A percentile compares a stretch with the other conserved stretches of the same genome.
These are phyloP conservation scores for Phenganax marumi DNA, from an alignment of 92 coral and sea anemone species.

Conservation along the genomic window DNA sequence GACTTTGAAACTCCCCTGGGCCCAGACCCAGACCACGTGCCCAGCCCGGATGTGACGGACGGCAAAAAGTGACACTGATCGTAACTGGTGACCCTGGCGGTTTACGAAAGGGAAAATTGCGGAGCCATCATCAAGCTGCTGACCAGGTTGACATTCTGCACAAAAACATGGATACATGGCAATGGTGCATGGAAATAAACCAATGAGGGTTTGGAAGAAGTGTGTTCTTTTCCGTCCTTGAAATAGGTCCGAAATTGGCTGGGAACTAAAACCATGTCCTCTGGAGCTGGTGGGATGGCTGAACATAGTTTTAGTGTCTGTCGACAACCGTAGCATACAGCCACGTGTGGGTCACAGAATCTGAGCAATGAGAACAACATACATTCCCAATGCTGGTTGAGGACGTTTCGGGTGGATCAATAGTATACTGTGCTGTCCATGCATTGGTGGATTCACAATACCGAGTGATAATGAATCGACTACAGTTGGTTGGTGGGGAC, in stretches of 20 bases:
- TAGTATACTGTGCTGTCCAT: neutral
- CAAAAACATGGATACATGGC: too few relatives aligned
- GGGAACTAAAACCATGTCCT: conserved; percentile 40
- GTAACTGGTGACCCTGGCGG: too few relatives aligned
- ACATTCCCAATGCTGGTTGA: neutral
- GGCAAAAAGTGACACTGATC: neutral
- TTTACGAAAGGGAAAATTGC: too few relatives aligned
- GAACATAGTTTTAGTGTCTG: conserved; percentile 22
- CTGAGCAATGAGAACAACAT: neutral
- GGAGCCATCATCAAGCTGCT: too few relatives aligned
- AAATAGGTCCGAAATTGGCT: too few relatives aligned
- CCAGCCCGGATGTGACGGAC: neutral
- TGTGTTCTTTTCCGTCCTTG: too few relatives aligned
- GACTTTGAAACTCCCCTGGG: neutral
- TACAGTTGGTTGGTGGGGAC: too few relatives aligned
- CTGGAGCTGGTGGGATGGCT: conserved; percentile 23
- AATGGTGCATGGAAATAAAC: too few relatives aligned
- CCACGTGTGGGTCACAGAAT: neutral
- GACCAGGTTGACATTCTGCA: too few relatives aligned
- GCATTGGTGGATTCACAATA: too few relatives aligned
- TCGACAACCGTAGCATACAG: conserved; percentile 26
- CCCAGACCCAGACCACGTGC: neutral
- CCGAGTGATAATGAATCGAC: too few relatives aligned
- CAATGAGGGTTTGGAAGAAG: too few relatives aligned
- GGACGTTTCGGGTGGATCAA: neutral